Percentiles rank a stretch among this genome's conserved stretches.
Conservation (phyloP, 1,140 invertebrate genomes). For the Chlorops oryzae region DNA sequence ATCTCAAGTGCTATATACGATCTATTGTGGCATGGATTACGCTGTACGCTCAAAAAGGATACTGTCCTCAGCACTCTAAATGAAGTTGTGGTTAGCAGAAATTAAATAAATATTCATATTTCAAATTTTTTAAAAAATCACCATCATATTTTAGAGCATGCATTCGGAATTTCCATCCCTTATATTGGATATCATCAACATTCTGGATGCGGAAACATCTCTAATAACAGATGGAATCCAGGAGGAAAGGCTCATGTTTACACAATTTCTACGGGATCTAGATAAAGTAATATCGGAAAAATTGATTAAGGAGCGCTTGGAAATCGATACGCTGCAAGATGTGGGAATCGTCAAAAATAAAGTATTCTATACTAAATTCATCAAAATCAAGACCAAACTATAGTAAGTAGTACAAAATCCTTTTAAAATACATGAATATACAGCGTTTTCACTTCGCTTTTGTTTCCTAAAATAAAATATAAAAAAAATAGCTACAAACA, state of each 20-base stretch:
- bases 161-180: slow-evolving; percentile 71
- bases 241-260: slow-evolving; percentile 67
- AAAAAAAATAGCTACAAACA: slow-evolving; percentile 99
- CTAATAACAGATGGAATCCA: slow-evolving; percentile 53
- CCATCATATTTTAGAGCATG: slow-evolving; percentile 52
- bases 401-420: slow-evolving; percentile 69
- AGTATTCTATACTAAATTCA: slow-evolving; percentile 92
- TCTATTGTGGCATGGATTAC: slow-evolving; percentile 63
- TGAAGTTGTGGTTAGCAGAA: slow-evolving; percentile 61
- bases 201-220: slow-evolving; percentile 71
- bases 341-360: slow-evolving; percentile 86
- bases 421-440: slow-evolving; percentile 7
- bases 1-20: slow-evolving; percentile 55
- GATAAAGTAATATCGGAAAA: slow-evolving; percentile 78
- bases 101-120: background rate
- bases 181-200: slow-evolving; percentile 70
- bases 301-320: slow-evolving; percentile 84
- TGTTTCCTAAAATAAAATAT: too few relatives aligned
- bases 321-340: slow-evolving; percentile 89
- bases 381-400: slow-evolving; percentile 95
- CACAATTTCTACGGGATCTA: slow-evolving; percentile 68
- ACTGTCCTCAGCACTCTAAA: slow-evolving; percentile 58
- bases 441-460: slow-evolving; percentile 20
- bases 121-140: background rate
- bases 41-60: slow-evolving; percentile 65